A percentile compares a stretch with the other conserved stretches of the same genome.
These are phyloP conservation scores for Novumbra hubbsi DNA, from an alignment of 2,797 vertebrate species.

Conservation along the genomic window DNA sequence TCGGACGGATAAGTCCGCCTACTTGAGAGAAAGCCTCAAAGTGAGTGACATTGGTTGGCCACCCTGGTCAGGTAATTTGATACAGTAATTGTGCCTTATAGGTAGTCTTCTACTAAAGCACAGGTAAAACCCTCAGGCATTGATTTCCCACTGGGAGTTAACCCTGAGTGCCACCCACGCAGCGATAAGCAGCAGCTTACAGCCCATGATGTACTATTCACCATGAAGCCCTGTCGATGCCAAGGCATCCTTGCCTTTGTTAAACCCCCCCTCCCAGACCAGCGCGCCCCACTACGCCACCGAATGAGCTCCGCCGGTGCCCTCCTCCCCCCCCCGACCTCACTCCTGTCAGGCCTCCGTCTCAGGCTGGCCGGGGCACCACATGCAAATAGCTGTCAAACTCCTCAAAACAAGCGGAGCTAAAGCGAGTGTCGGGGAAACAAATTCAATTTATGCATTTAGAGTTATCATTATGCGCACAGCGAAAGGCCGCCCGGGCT, in stretches of 20 bases:
- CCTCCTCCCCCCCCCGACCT: constrained; percentile 25
- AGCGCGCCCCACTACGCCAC: constrained; percentile 9
- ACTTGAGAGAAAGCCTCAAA: background rate
- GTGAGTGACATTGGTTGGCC: background rate
- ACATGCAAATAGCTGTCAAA: constrained; percentile 50
- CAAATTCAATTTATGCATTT: constrained; percentile 58
- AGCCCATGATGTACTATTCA: constrained; percentile 24
- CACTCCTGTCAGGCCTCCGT: constrained; percentile 47
- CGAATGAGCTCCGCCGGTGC: constrained; percentile 28
- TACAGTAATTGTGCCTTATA: background rate
- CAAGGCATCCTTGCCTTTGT: constrained; percentile 29
- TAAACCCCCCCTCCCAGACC: constrained; percentile 29
- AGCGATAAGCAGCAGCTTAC: constrained; percentile 14
- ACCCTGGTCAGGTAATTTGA: background rate
- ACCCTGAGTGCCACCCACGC: constrained; percentile 7
- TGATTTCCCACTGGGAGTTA: constrained; percentile 15
- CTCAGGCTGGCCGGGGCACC: constrained; percentile 24
- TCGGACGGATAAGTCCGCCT: background rate
- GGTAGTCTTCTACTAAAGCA: constrained; percentile 8
- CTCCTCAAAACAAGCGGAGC: constrained; percentile 26
- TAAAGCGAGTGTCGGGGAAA: constrained; percentile 40
- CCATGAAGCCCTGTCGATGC: constrained; percentile 20
- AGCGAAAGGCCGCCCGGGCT: constrained; percentile 41
- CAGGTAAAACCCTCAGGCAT: background rate
- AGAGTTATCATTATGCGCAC: constrained; percentile 60